Evolutionary conservation across 2,888 invertebrate genomes (phyloP), one percentile per base, ranked within the genome.

Genomic region (Acanthopleura granulata): DNA sequence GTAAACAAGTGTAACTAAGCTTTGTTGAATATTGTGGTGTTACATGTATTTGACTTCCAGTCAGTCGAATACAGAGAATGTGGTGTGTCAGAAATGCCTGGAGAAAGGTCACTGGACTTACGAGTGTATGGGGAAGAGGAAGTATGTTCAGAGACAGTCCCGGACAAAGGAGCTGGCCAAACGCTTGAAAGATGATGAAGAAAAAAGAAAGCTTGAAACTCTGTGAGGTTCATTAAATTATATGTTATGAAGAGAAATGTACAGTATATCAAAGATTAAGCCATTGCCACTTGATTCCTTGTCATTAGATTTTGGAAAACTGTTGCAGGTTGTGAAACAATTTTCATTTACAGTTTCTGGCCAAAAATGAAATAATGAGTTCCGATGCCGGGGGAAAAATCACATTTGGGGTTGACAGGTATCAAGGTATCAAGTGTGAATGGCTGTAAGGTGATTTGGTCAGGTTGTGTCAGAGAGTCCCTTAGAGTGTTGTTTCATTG

Each of bases 71-170:
- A 82, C 84, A n/a, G 87, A 84, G 69, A 86, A 86, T 69, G 84
- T 84, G 77, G 93, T 95, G 30, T 98, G 97, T 89, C 97, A 97
- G 90, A 97, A 97, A 91, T 98, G 97, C 88, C 91, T 97, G 72
- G 95, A 97, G 91, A 94, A 94, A 87, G 97, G 97, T 0, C 97
- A 98, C 89, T 98, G 97, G 96, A 97, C 96, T 77, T 98, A 96
- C 86, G 95, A 97, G 90, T 98, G 97, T 89, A 96, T 94, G 82
- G 95, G 95, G 18, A 97, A 97, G 91, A 93, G 97, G 78, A 97
- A 97, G 91, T 95, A 94, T 90, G 92, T 96, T 6, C 94, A 96
- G 83, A 93, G 97, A 76, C 93, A 94, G 9, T 96, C 97, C 0
- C 93, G 97, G 75, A 95, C 97, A 0, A 93, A 94, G 82, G 93